Evolutionary conservation across 1,140 invertebrate genomes (phyloP), one percentile per base, ranked within the genome.

Genomic region (Asbolus verrucosus): DNA sequence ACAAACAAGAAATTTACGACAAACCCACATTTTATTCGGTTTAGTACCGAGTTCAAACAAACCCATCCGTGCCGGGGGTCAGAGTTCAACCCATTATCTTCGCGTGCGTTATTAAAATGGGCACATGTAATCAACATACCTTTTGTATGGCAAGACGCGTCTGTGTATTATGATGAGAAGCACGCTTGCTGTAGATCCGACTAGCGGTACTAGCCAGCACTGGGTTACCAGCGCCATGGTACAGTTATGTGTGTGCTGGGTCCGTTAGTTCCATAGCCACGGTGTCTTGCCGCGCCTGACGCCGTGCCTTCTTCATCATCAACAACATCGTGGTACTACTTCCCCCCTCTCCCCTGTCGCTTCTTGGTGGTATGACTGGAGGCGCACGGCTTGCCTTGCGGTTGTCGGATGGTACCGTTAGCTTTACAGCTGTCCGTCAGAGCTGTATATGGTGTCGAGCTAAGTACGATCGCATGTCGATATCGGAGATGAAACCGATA

Each of bases 191-290:
- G 43, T 36, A 63, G 59, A 61, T 69, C 69, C 59, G 74, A 54
- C 68, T 76, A 76, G 71, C 75, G 73, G 75, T 73, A 76, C 63
- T 67, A 65, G 65, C 65, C 66, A 59, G 65, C 75, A 75, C 72
- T 77, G 70, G 75, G 73, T 75, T 75, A 75, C 70, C 75, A 77
- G 74, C 72, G 54, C 74, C 70, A 72, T 50, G 63, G 73, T 76
- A 77, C 75, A 75, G 75, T 75, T 77, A 77, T 67, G 41, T 61
- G 46, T 54, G 68, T 30, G 69, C 31, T 54, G 18, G 63, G 63
- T 70, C 74, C 75, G 75, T 75, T 76, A 76, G 43, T 63, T 72
- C 69, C 67, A 67, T 54, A 70, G 59, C 67, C 33, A 61, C 65
- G 63, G 65, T 46, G 65, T 61, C 69, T 46, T 69, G 36, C 66